These are phyloP conservation scores for Notothenia coriiceps DNA, from an alignment of 2,113 vertebrate genomes.

Conservation along the genomic window DNA sequence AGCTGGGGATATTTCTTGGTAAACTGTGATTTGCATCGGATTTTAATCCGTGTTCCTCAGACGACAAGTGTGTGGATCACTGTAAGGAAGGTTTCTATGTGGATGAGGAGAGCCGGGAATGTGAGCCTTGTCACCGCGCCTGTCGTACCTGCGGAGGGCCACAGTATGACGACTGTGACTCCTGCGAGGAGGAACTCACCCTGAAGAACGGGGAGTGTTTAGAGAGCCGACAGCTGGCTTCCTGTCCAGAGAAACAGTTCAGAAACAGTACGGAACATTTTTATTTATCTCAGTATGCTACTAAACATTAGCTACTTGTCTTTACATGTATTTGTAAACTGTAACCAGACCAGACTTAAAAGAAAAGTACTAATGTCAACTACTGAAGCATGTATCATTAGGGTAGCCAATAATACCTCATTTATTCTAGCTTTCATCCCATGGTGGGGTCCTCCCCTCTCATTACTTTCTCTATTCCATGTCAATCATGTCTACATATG, in stretches of 20 bases:
- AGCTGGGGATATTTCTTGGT: background rate
- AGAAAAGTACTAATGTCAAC: background rate
- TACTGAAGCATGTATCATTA: background rate
- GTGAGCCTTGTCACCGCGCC: conserved; percentile 87
- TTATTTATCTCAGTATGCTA: background rate
- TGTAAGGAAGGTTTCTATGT: conserved; percentile 89
- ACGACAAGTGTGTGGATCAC: conserved; percentile 77
- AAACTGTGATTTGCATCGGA: background rate
- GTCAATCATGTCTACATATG: background rate
- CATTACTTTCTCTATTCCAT: background rate
- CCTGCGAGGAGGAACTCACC: conserved; percentile 75
- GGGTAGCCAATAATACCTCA: background rate
- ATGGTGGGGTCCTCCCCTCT: background rate
- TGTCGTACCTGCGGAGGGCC: conserved; percentile 87
- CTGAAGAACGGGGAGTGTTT: conserved; percentile 82
- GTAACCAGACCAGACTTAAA: background rate
- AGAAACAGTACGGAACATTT: conserved; percentile 81
- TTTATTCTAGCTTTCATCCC: background rate
- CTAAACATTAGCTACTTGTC: background rate
- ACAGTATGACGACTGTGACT: conserved; percentile 82
- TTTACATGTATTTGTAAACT: background rate
- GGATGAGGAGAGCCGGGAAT: conserved; percentile 81
- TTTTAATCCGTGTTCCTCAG: conserved; percentile 57
- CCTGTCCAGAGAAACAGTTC: conserved; percentile 66
- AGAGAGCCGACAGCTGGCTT: conserved; percentile 10